Conservation (phyloP, 1,140 invertebrate species). For the Heliconius hermathena region DNA sequence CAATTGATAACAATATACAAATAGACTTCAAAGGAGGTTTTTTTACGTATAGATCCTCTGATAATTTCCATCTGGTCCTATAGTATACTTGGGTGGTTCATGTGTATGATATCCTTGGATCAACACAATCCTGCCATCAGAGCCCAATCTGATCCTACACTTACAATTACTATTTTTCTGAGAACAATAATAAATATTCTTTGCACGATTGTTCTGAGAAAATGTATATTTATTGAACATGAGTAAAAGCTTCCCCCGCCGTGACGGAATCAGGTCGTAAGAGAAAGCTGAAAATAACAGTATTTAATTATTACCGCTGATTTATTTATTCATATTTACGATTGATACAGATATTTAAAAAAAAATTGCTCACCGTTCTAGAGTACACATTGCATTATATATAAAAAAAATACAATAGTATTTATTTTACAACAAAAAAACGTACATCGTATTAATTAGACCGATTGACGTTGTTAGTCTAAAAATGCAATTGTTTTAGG, state of each 20-base stretch:
- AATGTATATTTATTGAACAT: conserved; percentile 52
- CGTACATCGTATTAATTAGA: no score
- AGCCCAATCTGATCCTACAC: conserved; percentile 48
- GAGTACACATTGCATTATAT: not conserved
- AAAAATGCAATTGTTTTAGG: no score
- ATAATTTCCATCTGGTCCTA: conserved; percentile 41
- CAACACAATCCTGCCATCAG: conserved; percentile 39
- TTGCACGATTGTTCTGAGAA: conserved; percentile 45
- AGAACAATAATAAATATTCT: conserved; percentile 58
- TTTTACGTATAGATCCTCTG: conserved; percentile 24
- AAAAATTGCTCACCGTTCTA: not conserved
- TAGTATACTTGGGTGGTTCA: conserved; percentile 49
- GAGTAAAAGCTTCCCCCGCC: conserved; percentile 47
- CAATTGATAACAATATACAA: not conserved
- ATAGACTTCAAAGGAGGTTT: not conserved
- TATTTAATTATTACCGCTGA: not conserved
- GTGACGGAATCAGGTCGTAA: conserved; percentile 47
- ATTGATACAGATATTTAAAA: not conserved
- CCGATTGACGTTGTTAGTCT: no score
- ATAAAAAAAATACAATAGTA: no score
- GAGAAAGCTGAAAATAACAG: conserved; percentile 24
- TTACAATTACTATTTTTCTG: conserved; percentile 50
- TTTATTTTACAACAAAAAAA: no score
- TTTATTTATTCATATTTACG: not conserved
- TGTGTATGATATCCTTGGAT: conserved; percentile 47